These are phyloP conservation scores for Achlya flavicornis DNA, from an alignment of 2,888 invertebrate genomes.

Conservation along the genomic window DNA sequence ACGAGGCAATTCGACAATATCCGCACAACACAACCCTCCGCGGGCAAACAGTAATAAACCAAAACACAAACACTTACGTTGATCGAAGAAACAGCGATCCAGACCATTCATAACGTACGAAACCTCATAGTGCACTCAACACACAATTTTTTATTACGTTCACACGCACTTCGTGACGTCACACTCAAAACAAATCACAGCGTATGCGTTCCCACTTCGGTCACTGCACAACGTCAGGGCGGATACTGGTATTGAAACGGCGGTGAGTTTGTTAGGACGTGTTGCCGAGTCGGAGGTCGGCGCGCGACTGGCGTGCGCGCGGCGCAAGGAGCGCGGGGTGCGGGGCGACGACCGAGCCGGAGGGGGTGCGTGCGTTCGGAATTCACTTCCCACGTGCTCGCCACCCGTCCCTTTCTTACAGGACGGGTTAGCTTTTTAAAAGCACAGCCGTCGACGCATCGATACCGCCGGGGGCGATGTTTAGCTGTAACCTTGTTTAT, in stretches of 20 bases:
- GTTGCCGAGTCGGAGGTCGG: slow-evolving; percentile 76
- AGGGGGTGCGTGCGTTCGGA: slow-evolving; percentile 82
- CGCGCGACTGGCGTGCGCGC: slow-evolving; percentile 80
- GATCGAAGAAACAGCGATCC: slow-evolving; percentile 84
- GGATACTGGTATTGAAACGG: slow-evolving; percentile 50
- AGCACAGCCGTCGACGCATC: slow-evolving; percentile 76
- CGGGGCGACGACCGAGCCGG: slow-evolving; percentile 47
- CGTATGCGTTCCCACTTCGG: slow-evolving; percentile 73
- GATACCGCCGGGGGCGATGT: slow-evolving; percentile 76
- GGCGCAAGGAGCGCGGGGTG: slow-evolving; percentile 57
- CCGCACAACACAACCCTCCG: slow-evolving; percentile 51
- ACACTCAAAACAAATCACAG: slow-evolving; percentile 81
- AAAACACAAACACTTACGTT: slow-evolving; percentile 79
- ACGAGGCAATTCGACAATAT: slow-evolving; percentile 60
- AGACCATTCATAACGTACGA: slow-evolving; percentile 82
- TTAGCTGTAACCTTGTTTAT: slow-evolving; percentile 78
- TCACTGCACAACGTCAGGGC: slow-evolving; percentile 75
- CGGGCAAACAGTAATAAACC: slow-evolving; percentile 30
- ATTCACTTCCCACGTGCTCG: slow-evolving; percentile 82
- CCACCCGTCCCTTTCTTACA: slow-evolving; percentile 76
- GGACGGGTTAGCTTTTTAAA: slow-evolving; percentile 83
- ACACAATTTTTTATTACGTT: slow-evolving; percentile 70
- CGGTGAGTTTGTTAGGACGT: slow-evolving; percentile 46
- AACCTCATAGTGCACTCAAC: slow-evolving; percentile 80
- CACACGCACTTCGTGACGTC: slow-evolving; percentile 63